Conservation (phyloP, 1,140 invertebrate genomes). For the Drosophila pseudoobscura region DNA sequence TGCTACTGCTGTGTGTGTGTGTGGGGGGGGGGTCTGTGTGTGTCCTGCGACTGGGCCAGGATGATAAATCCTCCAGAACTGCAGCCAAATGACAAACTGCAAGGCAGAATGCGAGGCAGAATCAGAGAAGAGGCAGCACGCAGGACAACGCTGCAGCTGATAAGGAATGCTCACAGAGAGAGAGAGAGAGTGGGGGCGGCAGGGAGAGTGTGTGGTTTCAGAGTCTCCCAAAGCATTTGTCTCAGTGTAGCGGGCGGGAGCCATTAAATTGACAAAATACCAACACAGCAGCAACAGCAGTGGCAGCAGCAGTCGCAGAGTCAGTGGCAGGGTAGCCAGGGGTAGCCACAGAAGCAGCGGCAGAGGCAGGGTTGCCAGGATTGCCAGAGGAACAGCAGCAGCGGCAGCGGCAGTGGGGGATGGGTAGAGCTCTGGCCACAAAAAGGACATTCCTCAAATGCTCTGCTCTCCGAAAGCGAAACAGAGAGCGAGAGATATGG, state of each 20-base stretch:
- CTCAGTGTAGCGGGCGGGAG: slow-evolving; percentile 56
- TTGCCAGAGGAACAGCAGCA: slow-evolving; percentile 1
- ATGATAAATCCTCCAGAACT: slow-evolving; percentile 74
- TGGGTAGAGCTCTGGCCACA: slow-evolving; percentile 35
- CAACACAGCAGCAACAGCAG: slow-evolving; percentile 57
- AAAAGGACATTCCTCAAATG: slow-evolving; percentile 83
- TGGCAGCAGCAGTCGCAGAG: slow-evolving; percentile 29
- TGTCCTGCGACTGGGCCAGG: slow-evolving; percentile 42
- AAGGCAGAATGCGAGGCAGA: slow-evolving; percentile 68
- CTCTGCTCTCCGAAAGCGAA: slow-evolving; percentile 13
- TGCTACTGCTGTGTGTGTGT: slow-evolving; percentile 36
- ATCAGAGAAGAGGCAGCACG: slow-evolving; percentile 19
- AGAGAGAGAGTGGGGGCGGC: neutral
- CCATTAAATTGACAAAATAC: slow-evolving; percentile 82
- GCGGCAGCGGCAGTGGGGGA: no score
- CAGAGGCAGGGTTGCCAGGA: no score
- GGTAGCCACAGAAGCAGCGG: neutral
- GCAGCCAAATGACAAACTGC: slow-evolving; percentile 81
- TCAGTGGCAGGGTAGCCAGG: no score
- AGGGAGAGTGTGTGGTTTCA: neutral
- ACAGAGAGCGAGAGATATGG: slow-evolving; percentile 32
- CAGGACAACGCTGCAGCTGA: slow-evolving; percentile 66
- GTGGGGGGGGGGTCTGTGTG: slow-evolving; percentile 8
- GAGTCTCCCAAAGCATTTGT: slow-evolving; percentile 41
- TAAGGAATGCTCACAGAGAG: slow-evolving; percentile 53